These are phyloP conservation scores for Tortricodes alternella DNA, from an alignment of 2,888 invertebrate species.

Conservation along the genomic window DNA sequence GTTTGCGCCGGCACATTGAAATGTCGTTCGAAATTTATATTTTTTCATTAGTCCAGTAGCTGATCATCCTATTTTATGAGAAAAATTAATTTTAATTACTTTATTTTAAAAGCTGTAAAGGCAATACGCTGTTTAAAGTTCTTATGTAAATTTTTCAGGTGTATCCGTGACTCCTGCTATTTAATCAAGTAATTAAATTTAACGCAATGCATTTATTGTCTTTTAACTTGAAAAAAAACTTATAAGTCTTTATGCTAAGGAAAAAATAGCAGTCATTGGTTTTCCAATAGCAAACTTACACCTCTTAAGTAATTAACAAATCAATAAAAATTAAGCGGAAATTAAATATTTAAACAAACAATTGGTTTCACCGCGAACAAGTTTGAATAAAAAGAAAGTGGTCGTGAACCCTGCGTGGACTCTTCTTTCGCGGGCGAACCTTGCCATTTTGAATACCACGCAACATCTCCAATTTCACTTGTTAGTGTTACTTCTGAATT, in stretches of 20 bases:
- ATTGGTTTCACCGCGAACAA: constrained; percentile 35
- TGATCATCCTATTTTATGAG: constrained; percentile 9
- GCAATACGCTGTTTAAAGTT: background rate
- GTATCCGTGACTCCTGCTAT: too few species aligned
- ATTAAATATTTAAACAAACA: constrained; percentile 31
- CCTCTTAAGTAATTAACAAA: background rate
- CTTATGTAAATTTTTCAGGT: background rate
- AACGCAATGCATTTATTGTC: too few species aligned
- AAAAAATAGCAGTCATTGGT: too few species aligned
- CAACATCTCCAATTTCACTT: background rate
- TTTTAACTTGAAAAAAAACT: too few species aligned
- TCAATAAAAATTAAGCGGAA: constrained; percentile 25
- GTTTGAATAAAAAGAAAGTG: constrained; percentile 37
- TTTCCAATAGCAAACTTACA: constrained; percentile 7
- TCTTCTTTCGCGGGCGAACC: constrained; percentile 26
- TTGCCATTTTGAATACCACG: constrained; percentile 8
- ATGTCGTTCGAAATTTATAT: constrained; percentile 19
- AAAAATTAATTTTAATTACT: background rate
- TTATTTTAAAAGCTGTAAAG: background rate
- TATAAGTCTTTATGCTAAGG: too few species aligned
- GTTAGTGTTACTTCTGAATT: background rate
- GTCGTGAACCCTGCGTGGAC: constrained; percentile 17
- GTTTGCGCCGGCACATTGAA: constrained; percentile 4
- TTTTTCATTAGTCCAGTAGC: constrained; percentile 1
- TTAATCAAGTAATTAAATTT: too few species aligned